These are phyloP conservation scores for Pachypanchax playfairii DNA, from an alignment of 2,113 vertebrate genomes.

Conservation along the genomic window DNA sequence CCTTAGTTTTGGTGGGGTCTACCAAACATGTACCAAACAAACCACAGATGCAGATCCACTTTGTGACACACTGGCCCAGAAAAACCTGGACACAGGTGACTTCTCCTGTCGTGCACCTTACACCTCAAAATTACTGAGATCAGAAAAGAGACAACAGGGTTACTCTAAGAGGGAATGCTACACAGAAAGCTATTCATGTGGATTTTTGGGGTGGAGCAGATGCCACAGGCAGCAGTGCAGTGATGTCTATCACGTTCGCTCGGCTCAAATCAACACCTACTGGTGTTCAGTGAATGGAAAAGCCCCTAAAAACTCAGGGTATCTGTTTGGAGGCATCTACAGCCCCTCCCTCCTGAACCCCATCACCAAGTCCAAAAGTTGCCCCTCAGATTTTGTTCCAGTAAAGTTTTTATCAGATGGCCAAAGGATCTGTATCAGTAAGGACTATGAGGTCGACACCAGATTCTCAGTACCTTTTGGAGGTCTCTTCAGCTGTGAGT, in stretches of 20 bases:
- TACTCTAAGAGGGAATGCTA: slow-evolving; percentile 82
- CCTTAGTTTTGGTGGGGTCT: slow-evolving; percentile 89
- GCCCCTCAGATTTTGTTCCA: slow-evolving; percentile 77
- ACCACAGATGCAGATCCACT: slow-evolving; percentile 53
- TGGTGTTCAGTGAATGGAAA: slow-evolving; percentile 77
- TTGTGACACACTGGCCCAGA: slow-evolving; percentile 82
- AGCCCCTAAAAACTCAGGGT: slow-evolving; percentile 70
- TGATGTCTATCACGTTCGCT: slow-evolving; percentile 77
- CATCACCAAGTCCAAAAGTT: slow-evolving; percentile 83
- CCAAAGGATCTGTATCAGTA: slow-evolving; percentile 84
- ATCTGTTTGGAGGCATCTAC: slow-evolving; percentile 90
- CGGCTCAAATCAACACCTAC: slow-evolving; percentile 79
- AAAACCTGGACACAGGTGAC: slow-evolving; percentile 82
- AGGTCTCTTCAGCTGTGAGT: slow-evolving; percentile 91
- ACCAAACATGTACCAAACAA: slow-evolving; percentile 78
- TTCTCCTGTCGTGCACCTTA: slow-evolving; percentile 83
- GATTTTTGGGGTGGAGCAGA: background rate
- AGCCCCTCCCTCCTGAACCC: slow-evolving; percentile 77
- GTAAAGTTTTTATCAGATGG: slow-evolving; percentile 80
- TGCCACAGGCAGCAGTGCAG: slow-evolving; percentile 60
- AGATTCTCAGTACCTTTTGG: slow-evolving; percentile 83
- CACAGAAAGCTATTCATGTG: slow-evolving; percentile 31
- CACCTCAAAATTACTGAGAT: slow-evolving; percentile 67
- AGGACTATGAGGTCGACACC: slow-evolving; percentile 80
- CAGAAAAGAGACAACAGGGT: slow-evolving; percentile 81